Conservation (phyloP, 2,797 vertebrate species). For the Danio tinwini region DNA sequence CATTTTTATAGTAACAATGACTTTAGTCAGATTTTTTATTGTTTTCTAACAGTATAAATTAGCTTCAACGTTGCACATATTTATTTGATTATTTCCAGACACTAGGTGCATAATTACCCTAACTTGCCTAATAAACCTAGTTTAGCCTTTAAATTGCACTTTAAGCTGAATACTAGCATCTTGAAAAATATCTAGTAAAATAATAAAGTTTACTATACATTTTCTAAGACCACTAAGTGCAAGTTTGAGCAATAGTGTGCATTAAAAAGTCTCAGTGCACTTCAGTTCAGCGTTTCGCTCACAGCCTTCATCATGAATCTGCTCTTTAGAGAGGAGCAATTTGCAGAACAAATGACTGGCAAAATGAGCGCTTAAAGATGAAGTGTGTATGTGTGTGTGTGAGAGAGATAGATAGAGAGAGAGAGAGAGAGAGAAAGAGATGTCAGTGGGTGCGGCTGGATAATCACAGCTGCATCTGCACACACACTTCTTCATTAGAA, state of each 20-base stretch:
- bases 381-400: constrained; percentile 39
- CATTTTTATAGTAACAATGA: too few species aligned
- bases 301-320: constrained; percentile 62
- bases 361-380: constrained; percentile 68
- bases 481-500: constrained; percentile 73
- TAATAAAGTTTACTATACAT: too few species aligned
- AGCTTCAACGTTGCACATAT: too few species aligned
- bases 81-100: too few species aligned
- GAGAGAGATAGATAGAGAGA: too few species aligned
- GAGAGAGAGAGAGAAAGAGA: constrained; percentile 46
- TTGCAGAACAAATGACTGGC: constrained; percentile 62
- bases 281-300: constrained; percentile 32
- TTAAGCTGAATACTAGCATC: too few species aligned
- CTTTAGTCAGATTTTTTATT: too few species aligned
- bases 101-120: too few species aligned
- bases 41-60: too few species aligned
- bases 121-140: too few species aligned
- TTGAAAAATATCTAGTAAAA: too few species aligned
- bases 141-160: too few species aligned
- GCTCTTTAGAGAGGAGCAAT: constrained; percentile 64
- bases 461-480: constrained; percentile 76
- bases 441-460: constrained; percentile 67
- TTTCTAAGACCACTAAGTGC: not conserved
- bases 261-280: constrained; percentile 28
- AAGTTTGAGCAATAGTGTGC: not conserved